Evolutionary conservation across 1,140 invertebrate genomes (phyloP).

Genomic region (Formica selysi): DNA sequence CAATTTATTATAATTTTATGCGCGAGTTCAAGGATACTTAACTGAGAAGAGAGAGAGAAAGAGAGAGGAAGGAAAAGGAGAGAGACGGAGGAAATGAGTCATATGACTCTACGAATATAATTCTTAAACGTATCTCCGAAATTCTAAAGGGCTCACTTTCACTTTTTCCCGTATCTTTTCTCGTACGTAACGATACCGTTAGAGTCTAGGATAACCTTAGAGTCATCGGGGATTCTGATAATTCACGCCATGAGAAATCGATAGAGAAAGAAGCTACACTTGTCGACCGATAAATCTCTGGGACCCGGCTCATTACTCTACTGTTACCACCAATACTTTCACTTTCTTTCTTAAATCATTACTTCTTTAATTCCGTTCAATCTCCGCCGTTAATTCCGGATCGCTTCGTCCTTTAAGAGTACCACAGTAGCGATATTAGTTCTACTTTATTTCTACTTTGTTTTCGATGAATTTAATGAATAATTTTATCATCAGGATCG

Average conservation of each 20-base stretch:
- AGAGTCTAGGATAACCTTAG: background rate
- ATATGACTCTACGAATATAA: background rate
- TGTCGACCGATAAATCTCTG: background rate
- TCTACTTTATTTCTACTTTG: background rate
- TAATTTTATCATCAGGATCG: background rate
- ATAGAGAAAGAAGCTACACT: background rate
- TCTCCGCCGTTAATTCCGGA: conserved; percentile 5
- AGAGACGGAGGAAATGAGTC: conserved; percentile 10
- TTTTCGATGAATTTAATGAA: conserved; percentile 1
- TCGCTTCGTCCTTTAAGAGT: background rate
- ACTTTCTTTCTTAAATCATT: conserved; percentile 18
- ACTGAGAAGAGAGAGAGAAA: background rate
- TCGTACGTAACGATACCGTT: background rate
- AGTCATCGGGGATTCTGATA: background rate
- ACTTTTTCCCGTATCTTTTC: background rate
- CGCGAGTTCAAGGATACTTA: conserved; percentile 49
- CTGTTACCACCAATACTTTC: background rate
- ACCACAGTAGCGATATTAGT: background rate
- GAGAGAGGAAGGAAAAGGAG: background rate
- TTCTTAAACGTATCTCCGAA: background rate
- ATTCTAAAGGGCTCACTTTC: background rate
- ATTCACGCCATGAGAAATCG: background rate
- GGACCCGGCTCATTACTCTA: background rate
- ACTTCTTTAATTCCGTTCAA: background rate
- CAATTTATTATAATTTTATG: conserved; percentile 59